Base-by-base conservation (phyloP, 2,888 invertebrate genomes). In the Lacanobia oleracea region DNA sequence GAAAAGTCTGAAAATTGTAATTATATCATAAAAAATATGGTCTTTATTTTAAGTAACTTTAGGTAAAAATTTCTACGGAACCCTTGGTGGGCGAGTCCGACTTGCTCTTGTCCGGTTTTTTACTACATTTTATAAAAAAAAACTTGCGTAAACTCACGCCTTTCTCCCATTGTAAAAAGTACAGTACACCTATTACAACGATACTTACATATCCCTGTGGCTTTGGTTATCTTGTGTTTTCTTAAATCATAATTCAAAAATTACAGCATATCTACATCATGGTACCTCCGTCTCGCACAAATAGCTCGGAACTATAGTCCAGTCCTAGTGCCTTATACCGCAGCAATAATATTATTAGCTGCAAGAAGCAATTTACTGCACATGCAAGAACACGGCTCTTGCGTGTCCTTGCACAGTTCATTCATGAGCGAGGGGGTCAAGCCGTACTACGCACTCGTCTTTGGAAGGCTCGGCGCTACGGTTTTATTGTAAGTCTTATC, bases 261-360 rank as follows among this genome's bases (percentile, higher is more conserved):
- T 93, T 93, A 72, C 92, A 97, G 97, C 74, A 94, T 97, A 68
- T 91, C 96, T 72, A 91, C 96, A 66, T 97, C 97, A 0, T 93
- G 97, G 91, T 94, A 97, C 73, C 96, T 96, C 67, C 96, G 96
- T 1, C 88, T 97, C 10, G 97, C 97, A 0, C 97, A 98, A 87
- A 90, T 98, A 48, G 97, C 97, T 3, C 96, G 97, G 51, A 97
- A 97, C 90, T 98, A 97, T 89, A 94, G 96, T 0, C 96, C 97
- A 2, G 94, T 97, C 81, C 86, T 98, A 10, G 94, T 97, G 0
- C 97, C 97, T 0, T 97, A 98, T 89, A 90, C 97, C 7, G 96
- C 97, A 0, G 97, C 97, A 2, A 96, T 98, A 48, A 84, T 97
- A 0, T 89, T 98, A 8, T 91, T 98, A 82, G 96, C 97, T 0